These are phyloP conservation scores for Drosophila suzukii DNA, from an alignment of 1,140 invertebrate species.

Conservation along the genomic window DNA sequence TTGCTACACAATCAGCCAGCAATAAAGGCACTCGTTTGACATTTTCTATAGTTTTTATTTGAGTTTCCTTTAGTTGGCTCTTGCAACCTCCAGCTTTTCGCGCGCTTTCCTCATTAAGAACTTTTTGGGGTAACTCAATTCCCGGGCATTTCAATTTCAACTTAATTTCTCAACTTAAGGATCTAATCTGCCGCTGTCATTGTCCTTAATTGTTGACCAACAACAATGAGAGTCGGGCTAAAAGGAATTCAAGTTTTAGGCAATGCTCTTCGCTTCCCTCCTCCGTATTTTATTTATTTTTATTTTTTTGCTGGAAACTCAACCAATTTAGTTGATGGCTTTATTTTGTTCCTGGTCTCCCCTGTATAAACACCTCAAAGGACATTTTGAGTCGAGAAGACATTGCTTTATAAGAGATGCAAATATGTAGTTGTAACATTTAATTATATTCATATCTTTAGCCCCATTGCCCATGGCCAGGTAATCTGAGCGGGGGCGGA, in stretches of 20 bases:
- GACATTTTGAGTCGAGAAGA: slow-evolving; percentile 25
- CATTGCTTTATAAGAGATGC: slow-evolving; percentile 66
- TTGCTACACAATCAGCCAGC: slow-evolving; percentile 10
- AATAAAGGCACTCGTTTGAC: slow-evolving; percentile 5
- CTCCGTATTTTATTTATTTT: slow-evolving; percentile 1
- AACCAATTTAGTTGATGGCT: slow-evolving; percentile 77
- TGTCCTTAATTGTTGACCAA: slow-evolving; percentile 77
- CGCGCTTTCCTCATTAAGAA: slow-evolving; percentile 40
- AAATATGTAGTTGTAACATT: slow-evolving; percentile 83
- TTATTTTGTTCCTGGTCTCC: slow-evolving; percentile 38
- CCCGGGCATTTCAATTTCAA: slow-evolving; percentile 71
- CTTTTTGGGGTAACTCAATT: slow-evolving; percentile 47
- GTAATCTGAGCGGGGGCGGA: slow-evolving; percentile 65
- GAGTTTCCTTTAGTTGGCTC: slow-evolving; percentile 22
- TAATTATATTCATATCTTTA: slow-evolving; percentile 83
- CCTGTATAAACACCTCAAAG: slow-evolving; percentile 65
- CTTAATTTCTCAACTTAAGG: slow-evolving; percentile 76
- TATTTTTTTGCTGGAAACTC: slow-evolving; percentile 10
- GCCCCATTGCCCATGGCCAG: slow-evolving; percentile 61
- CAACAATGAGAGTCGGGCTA: slow-evolving; percentile 44
- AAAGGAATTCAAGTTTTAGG: slow-evolving; percentile 70
- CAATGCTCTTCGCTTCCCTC: neutral
- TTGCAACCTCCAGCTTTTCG: neutral
- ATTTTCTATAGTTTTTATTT: slow-evolving; percentile 41
- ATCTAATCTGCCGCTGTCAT: slow-evolving; percentile 71